Base-by-base conservation (phyloP, 2,888 invertebrate genomes). In the Acrobasis consociella region DNA sequence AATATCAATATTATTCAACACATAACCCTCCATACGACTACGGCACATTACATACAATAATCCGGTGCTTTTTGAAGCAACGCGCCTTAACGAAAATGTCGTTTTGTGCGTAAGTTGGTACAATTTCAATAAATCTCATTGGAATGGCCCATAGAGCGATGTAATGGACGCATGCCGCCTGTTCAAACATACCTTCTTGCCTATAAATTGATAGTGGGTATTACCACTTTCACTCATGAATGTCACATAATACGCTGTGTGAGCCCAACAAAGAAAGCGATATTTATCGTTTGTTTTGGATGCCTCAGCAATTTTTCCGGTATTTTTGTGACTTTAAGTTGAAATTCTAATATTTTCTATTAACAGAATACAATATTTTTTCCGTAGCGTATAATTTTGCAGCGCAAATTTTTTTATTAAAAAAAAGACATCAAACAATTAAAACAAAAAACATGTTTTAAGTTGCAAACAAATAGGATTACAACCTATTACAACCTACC, bases 111-210 rank as follows among this genome's bases (percentile, higher is more conserved):
- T 50, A 51, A 60, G 39, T 60, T 60, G 39, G 51, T 51, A 60
- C 51, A 38, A 60, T 60, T 60, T 67, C 66, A 64, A 69, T 69
- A 69, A 69, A 69, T 69, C 69, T 67, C 63, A 67, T 66, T 66
- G 66, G 62, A 67, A 65, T 65, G 65, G 67, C 51, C 62, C 60
- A 62, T 63, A 63, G 64, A 55, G 62, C 58, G 42, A 62, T 55
- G 64, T 62, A 63, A 64, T 64, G 66, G 69, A 63, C 64, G 66
- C 62, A 64, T 51, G 50, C 62, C 66, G 66, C 65, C 69, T 69
- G 67, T 62, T 59, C 65, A 69, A 69, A 69, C 63, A 67, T 65
- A 65, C 62, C 62, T 62, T 38, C 55, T 62, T 62, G 55, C 49
- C 62, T 62, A 62, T 62, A 62, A 55, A 62, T 62, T 62, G 62